These are phyloP conservation scores for Arremon brunneinucha DNA, from an alignment of 2,797 vertebrate species.

Conservation along the genomic window DNA sequence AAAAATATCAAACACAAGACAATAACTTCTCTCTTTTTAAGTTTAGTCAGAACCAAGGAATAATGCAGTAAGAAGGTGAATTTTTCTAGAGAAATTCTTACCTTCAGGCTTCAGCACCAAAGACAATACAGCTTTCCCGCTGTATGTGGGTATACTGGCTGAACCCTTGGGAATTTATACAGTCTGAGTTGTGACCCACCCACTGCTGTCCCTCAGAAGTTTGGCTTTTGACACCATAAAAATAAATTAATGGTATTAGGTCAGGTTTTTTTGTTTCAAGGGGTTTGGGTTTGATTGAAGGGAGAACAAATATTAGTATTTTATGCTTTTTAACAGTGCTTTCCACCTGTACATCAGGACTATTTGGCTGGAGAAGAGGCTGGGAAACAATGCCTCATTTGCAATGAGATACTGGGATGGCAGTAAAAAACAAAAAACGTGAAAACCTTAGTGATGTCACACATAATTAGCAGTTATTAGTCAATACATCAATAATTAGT, in stretches of 20 bases:
- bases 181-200: neutral
- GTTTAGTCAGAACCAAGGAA: neutral
- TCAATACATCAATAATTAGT: neutral
- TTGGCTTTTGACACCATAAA: constrained; percentile 16
- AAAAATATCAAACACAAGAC: neutral
- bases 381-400: neutral
- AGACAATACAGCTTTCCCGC: constrained; percentile 34
- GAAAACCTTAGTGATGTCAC: neutral
- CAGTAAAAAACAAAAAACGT: neutral
- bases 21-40: neutral
- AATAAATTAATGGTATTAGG: neutral
- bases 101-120: constrained; percentile 13
- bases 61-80: neutral
- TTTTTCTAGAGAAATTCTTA: constrained; percentile 4
- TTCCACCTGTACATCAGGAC: neutral
- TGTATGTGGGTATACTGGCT: neutral
- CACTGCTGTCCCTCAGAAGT: neutral
- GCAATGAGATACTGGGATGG: neutral
- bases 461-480: neutral
- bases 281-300: neutral
- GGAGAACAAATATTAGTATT: constrained; percentile 7
- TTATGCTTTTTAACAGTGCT: neutral
- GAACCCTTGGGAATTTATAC: constrained; percentile 28
- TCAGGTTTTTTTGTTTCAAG: constrained; percentile 14
- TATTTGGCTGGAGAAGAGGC: neutral